Percentiles rank a stretch among this genome's conserved stretches.
Conservation (phyloP, 2,888 invertebrate genomes). For the Ceriagrion tenellum region DNA sequence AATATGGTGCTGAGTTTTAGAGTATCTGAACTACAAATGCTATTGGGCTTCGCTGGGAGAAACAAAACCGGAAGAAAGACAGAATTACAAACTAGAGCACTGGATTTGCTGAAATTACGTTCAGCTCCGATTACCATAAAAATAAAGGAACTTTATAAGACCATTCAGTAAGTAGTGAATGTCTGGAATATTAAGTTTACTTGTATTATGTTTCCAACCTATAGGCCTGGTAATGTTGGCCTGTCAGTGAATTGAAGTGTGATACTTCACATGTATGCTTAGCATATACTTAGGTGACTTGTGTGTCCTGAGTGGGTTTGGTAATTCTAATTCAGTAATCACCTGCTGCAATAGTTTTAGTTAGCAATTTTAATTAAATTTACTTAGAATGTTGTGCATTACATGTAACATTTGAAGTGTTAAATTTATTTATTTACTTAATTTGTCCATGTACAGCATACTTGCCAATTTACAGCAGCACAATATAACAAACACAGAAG, state of each 20-base stretch:
- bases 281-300: too few species aligned
- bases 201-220: neutral
- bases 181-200: neutral
- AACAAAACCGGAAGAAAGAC: slow-evolving; percentile 90
- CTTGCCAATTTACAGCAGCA: too few species aligned
- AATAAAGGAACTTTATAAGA: slow-evolving; percentile 85
- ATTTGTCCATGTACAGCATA: too few species aligned
- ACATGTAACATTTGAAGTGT: too few species aligned
- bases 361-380: too few species aligned
- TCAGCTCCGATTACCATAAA: slow-evolving; percentile 83
- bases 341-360: neutral
- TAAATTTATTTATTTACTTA: too few species aligned
- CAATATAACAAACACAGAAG: too few species aligned
- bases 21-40: slow-evolving; percentile 90
- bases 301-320: neutral
- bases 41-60: slow-evolving; percentile 89
- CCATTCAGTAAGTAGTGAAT: slow-evolving; percentile 80
- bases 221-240: neutral
- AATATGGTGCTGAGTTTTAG: slow-evolving; percentile 85
- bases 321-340: neutral
- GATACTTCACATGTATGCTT: too few species aligned
- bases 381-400: too few species aligned
- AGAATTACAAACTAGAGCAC: slow-evolving; percentile 87
- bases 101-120: slow-evolving; percentile 85
- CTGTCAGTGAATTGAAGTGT: too few species aligned